phyloP scores from a whole-genome alignment of 2,797 vertebrate genomes.

The Oreochromis mossambicus region DNA sequence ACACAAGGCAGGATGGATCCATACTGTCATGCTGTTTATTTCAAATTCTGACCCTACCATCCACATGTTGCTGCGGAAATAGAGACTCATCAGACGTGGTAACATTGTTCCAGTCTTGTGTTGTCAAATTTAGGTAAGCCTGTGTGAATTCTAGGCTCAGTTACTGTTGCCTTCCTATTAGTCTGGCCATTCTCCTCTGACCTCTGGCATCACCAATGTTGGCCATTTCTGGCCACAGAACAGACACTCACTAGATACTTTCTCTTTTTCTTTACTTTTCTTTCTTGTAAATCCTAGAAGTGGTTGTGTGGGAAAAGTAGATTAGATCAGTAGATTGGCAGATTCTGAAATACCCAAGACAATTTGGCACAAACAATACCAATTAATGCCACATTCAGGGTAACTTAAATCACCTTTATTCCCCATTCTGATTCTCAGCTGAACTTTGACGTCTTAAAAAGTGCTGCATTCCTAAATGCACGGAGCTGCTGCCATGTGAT shows the following conservation, averaged over 20 bases:
- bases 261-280: background rate
- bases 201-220: background rate
- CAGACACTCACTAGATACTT: background rate
- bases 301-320: background rate
- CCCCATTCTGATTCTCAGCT: background rate
- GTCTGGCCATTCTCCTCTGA: background rate
- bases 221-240: background rate
- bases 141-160: background rate
- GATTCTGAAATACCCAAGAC: background rate
- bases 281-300: background rate
- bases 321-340: background rate
- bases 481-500: background rate
- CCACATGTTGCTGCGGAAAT: background rate
- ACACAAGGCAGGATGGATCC: background rate
- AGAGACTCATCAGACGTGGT: background rate
- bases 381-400: background rate
- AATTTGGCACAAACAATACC: background rate
- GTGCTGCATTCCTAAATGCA: background rate
- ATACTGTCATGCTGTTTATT: background rate
- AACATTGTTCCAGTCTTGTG: background rate
- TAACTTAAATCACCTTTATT: background rate
- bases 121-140: background rate
- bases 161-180: background rate
- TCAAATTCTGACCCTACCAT: background rate
- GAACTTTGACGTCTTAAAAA: background rate